Conservation (phyloP, 2,888 invertebrate species). For the Archips xylosteana region DNA sequence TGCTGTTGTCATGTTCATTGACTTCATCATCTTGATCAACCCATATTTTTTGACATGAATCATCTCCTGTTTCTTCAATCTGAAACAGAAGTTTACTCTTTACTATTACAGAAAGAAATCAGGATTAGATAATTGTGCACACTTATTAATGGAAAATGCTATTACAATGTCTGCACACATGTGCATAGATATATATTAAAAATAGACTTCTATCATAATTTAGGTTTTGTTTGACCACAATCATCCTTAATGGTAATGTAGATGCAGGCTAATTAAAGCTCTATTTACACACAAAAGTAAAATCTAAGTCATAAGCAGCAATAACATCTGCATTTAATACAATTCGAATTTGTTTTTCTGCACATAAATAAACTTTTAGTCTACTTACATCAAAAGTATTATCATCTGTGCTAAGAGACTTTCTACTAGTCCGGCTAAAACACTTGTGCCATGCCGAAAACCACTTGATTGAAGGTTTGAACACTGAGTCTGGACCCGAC, state of each 20-base stretch:
- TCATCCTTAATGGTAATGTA: too few species aligned
- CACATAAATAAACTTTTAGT: neutral
- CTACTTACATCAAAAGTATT: conserved; percentile 45
- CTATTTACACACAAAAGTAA: too few species aligned
- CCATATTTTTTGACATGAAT: conserved; percentile 38
- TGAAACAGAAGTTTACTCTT: neutral
- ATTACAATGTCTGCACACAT: too few species aligned
- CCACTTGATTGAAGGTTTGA: conserved; percentile 68
- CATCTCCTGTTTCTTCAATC: conserved; percentile 25
- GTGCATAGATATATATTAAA: too few species aligned
- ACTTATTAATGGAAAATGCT: too few species aligned
- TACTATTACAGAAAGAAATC: neutral
- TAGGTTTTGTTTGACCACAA: too few species aligned
- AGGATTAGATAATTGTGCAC: neutral
- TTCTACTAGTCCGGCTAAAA: conserved; percentile 44
- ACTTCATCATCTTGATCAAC: conserved; percentile 46
- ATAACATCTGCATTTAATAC: too few species aligned
- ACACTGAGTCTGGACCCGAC: conserved; percentile 55
- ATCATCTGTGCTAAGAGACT: conserved; percentile 33
- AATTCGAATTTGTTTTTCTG: neutral
- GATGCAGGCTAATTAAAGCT: too few species aligned
- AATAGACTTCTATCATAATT: too few species aligned
- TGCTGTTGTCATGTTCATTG: conserved; percentile 33
- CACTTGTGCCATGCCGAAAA: conserved; percentile 66
- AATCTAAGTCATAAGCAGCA: too few species aligned